Evolutionary conservation across 2,113 vertebrate genomes (phyloP).

Genomic region (Lampris incognitus): DNA sequence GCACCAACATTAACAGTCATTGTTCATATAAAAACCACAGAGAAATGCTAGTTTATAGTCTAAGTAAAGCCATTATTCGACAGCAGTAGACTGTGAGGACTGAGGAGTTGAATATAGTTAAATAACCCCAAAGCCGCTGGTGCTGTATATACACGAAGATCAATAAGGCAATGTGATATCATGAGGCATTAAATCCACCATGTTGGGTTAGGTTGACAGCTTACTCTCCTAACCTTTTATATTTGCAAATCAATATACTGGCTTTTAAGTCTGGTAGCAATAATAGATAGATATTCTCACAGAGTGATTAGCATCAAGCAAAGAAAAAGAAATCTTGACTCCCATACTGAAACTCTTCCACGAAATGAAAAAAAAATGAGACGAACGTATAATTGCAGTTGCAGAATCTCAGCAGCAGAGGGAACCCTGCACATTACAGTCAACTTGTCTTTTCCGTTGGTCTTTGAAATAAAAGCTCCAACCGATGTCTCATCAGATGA

Average conservation of each 20-base stretch:
- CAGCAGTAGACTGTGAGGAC: neutral
- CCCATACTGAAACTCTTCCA: slow-evolving; percentile 34
- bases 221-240: neutral
- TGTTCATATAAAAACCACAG: neutral
- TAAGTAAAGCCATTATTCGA: neutral
- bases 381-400: slow-evolving; percentile 37
- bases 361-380: slow-evolving; percentile 35
- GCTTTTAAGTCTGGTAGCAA: neutral
- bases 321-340: neutral
- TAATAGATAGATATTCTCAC: neutral
- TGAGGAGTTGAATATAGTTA: neutral
- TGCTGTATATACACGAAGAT: slow-evolving; percentile 35
- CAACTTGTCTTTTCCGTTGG: slow-evolving; percentile 1
- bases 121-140: slow-evolving; percentile 20
- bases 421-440: slow-evolving; percentile 33
- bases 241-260: neutral
- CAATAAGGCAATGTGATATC: slow-evolving; percentile 53
- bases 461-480: no score
- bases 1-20: neutral
- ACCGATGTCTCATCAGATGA: no score
- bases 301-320: neutral
- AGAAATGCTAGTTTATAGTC: neutral
- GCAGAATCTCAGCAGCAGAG: slow-evolving; percentile 47
- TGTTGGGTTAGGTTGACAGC: neutral
- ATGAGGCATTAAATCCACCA: slow-evolving; percentile 35